These are phyloP conservation scores for Tamias sibiricus DNA, from an alignment of 2,113 vertebrate genomes.

Conservation along the genomic window DNA sequence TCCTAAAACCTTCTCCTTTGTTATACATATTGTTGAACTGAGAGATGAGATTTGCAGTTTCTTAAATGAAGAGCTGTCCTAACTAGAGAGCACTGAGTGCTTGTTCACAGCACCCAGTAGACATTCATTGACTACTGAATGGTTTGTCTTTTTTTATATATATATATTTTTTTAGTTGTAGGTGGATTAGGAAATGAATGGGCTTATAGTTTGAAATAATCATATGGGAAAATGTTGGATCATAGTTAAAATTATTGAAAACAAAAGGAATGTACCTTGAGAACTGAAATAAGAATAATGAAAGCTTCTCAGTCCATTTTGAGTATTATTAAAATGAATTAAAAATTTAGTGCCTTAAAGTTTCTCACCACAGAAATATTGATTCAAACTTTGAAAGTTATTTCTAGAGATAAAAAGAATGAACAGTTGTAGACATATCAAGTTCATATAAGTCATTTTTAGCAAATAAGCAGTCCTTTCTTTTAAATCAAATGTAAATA, in stretches of 20 bases:
- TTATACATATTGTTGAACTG: neutral
- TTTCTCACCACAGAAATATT: neutral
- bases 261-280: neutral
- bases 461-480: neutral
- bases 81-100: neutral
- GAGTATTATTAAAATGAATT: neutral
- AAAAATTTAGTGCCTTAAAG: neutral
- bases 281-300: neutral
- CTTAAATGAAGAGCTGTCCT: neutral
- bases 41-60: neutral
- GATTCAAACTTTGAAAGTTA: slow-evolving; percentile 26
- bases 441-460: neutral
- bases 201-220: neutral
- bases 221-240: neutral
- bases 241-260: neutral
- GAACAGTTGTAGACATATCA: neutral
- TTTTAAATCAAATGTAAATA: slow-evolving; percentile 57
- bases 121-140: neutral
- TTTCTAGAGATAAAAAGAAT: neutral
- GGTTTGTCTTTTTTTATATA: neutral
- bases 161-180: too few relatives aligned
- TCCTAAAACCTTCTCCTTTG: neutral
- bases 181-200: neutral
- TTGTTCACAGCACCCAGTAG: neutral
- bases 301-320: neutral